phyloP scores from a whole-genome alignment of 2,888 invertebrate species.

The Nomada goodeniana region DNA sequence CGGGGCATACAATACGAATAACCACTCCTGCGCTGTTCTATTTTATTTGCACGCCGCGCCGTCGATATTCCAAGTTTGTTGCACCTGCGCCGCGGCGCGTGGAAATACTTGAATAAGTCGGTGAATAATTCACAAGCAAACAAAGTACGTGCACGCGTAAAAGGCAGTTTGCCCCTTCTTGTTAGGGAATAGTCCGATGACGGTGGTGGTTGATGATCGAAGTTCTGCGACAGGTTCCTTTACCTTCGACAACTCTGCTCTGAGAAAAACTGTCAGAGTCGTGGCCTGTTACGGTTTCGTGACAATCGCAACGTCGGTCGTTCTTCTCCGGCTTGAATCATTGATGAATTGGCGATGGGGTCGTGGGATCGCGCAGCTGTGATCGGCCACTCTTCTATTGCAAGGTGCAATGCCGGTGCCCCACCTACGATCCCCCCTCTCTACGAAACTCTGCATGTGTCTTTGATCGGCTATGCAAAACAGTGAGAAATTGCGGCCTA shows the following conservation, averaged over 20 bases:
- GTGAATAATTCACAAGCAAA: conserved; percentile 24
- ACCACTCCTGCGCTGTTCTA: no score
- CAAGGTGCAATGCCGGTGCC: conserved; percentile 45
- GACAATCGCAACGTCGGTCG: conserved; percentile 73
- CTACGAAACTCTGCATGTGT: conserved; percentile 61
- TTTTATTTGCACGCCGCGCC: no score
- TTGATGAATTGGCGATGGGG: conserved; percentile 80
- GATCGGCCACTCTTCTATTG: conserved; percentile 68
- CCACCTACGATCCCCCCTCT: conserved; percentile 39
- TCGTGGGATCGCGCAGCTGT: conserved; percentile 82
- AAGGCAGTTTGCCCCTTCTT: conserved; percentile 2
- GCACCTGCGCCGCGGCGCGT: background rate
- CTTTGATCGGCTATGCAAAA: conserved; percentile 74
- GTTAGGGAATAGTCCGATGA: conserved; percentile 23
- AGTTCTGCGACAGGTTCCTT: conserved; percentile 63
- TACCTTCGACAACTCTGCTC: conserved; percentile 41
- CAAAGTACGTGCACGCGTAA: background rate
- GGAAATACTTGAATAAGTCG: background rate
- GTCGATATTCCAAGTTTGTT: background rate
- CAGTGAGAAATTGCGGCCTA: conserved; percentile 71
- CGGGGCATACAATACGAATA: no score
- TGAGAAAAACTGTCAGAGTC: conserved; percentile 63
- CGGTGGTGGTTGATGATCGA: conserved; percentile 23
- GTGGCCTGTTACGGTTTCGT: conserved; percentile 67
- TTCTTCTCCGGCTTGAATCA: conserved; percentile 79